Evolutionary conservation across 1,140 invertebrate species (phyloP), one percentile per base, ranked within the genome.

Genomic region (Coptotermes formosanus): DNA sequence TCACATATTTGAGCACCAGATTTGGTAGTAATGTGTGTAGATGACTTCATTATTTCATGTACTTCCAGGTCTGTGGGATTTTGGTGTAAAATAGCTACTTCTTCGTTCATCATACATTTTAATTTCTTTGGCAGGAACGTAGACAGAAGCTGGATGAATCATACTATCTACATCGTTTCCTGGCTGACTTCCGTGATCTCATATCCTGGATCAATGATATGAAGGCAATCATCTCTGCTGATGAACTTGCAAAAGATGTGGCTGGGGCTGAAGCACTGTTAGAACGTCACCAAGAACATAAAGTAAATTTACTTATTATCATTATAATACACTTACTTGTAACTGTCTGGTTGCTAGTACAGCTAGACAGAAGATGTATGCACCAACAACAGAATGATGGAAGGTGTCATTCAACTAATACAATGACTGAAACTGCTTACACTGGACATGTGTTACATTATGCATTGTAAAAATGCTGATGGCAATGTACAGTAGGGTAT

Each of bases 151-250:
- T 99, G 30, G 98, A 99, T 90, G 98, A 99, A 88, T 98, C 97
- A 0, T 98, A 99, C 91, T 95, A 97, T 87, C 92, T 99, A 19
- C 99, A 99, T 91, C 94, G 98, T 75, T 99, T 99, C 92, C 92
- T 99, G 83, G 97, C 98, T 25, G 99, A 99, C 91, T 99, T 98
- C 92, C 93, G 99, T 87, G 99, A 99, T 91, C 92, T 99, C 43
- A 95, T 98, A 32, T 98, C 97, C 2, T 99, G 99, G 99, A 98
- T 99, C 90, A 97, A 97, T 90, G 98, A 99, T 91, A 99, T 99
- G 96, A 97, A 98, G 89, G 95, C 97, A 0, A 97, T 99, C 43
- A 99, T 99, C 88, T 96, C 97, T 1, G 98, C 99, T 55, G 98
- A 99, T 92, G 99, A 99, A 90, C 92, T 99, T 87, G 99, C 99